Base-by-base conservation (phyloP, 2,888 invertebrate species). In the Eupithecia vulgata region DNA sequence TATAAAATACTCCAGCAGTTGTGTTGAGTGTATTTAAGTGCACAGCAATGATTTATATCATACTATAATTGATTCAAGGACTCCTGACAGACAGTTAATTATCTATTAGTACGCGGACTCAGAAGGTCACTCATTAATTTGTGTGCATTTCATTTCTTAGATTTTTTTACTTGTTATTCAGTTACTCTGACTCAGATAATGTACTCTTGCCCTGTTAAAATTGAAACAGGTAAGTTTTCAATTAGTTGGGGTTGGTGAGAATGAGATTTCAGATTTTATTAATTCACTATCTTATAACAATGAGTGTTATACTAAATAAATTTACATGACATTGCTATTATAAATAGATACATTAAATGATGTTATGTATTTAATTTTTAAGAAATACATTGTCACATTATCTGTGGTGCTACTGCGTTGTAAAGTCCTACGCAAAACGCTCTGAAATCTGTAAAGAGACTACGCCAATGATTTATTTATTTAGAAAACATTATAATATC, bases 91-190 rank as follows among this genome's bases (percentile, higher is more conserved):
- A 67, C 34, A 8, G 61, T 34, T 61, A 13, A 61, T 17, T 34
- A 34, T 17, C 17, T 34, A 7, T 61, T 17, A n/a, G n/a, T n/a
- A n/a, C n/a, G n/a, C 17, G 8, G 17, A 61, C 30, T 61, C 59
- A 61, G 59, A 61, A 61, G 59, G 59, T 61, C 59, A 59, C 12
- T 30, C 59, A 59, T 59, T 61, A 61, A 61, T 17, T 25, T 57
- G 30, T 61, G 59, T 61, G 48, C n/a, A 17, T 59, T 34, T 61
- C 17, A 30, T 61, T 61, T 61, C 61, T 61, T 61, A 61, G 15
- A 61, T 61, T 34, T 61, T 61, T 25, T 57, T 57, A 57, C 57
- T 57, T 2, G 10, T 21, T n/a, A 48, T 0, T 45, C 17, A 45
- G 1, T 15, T 42, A 42, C n/a, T 48, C n/a, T 48, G n/a, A 48